A percentile compares a stretch with the other conserved stretches of the same genome.
Evolutionary conservation across 1,140 invertebrate genomes (phyloP).

Genomic region (Ptiloglossa arizonensis): DNA sequence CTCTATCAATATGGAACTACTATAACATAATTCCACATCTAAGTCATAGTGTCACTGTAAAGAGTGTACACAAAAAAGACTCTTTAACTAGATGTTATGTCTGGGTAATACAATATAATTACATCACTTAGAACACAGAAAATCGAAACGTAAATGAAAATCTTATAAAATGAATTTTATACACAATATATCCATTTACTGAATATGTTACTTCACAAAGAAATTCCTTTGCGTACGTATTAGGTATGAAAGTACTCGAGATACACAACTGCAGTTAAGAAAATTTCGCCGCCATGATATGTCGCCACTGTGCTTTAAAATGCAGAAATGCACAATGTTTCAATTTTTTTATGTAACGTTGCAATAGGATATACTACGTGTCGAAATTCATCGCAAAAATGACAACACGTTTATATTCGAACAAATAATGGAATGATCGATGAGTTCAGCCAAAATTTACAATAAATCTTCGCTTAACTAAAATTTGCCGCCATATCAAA

Average conservation of each 20-base stretch:
- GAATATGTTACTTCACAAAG: conserved; percentile 37
- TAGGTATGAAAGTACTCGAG: conserved; percentile 48
- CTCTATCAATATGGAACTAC: not conserved
- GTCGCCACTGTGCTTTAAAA: conserved; percentile 56
- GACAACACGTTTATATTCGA: not conserved
- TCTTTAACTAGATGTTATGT: conserved; percentile 44
- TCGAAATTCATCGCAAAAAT: not conserved
- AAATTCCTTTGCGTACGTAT: conserved; percentile 57
- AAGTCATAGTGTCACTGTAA: conserved; percentile 34
- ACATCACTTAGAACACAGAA: conserved; percentile 15
- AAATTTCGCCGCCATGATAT: conserved; percentile 72
- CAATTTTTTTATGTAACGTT: conserved; percentile 22
- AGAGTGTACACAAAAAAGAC: conserved; percentile 42
- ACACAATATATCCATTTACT: conserved; percentile 26
- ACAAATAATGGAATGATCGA: not conserved
- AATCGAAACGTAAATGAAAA: not conserved
- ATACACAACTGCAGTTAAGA: conserved; percentile 57
- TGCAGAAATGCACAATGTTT: conserved; percentile 19
- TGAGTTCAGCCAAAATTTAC: conserved; percentile 24
- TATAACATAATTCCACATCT: conserved; percentile 32
- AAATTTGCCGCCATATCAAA: conserved; percentile 77
- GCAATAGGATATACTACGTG: not conserved
- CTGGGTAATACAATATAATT: conserved; percentile 28
- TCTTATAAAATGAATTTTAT: conserved; percentile 15
- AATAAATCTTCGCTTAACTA: conserved; percentile 63